Percentiles rank a stretch among this genome's conserved stretches.
Evolutionary conservation across 2,888 invertebrate species (phyloP).

Genomic region (Leptopilina drosophilae): DNA sequence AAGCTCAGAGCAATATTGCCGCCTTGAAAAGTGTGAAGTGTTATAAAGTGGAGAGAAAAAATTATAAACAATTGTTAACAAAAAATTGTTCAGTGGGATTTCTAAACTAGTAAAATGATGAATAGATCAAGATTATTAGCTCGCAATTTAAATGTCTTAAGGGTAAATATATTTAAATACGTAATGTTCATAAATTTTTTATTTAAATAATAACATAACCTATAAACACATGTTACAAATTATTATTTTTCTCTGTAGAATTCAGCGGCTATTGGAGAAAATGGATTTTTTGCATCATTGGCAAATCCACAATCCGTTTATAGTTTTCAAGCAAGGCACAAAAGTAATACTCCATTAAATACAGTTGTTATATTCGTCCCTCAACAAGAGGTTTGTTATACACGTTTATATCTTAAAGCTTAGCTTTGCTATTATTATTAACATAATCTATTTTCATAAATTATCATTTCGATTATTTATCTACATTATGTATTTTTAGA

Average conservation of each 20-base stretch:
- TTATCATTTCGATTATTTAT: constrained; percentile 16
- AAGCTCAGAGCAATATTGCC: neutral
- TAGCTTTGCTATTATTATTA: constrained; percentile 23
- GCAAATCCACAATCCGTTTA: constrained; percentile 52
- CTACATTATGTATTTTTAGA: no score
- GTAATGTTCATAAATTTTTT: neutral
- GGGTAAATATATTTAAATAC: constrained; percentile 57
- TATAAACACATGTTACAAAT: constrained; percentile 15
- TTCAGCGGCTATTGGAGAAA: constrained; percentile 57
- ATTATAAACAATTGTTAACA: constrained; percentile 7
- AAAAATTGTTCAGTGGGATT: constrained; percentile 3
- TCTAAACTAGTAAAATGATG: constrained; percentile 46
- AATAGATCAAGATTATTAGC: constrained; percentile 60
- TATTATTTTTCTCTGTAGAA: constrained; percentile 55
- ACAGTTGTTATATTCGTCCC: constrained; percentile 98
- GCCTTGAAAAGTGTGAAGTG: neutral
- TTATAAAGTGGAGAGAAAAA: neutral
- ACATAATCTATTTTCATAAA: neutral
- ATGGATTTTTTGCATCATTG: constrained; percentile 47
- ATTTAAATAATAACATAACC: constrained; percentile 13
- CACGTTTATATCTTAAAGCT: neutral
- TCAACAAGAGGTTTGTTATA: constrained; percentile 91
- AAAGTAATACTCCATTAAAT: constrained; percentile 88
- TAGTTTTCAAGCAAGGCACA: constrained; percentile 68
- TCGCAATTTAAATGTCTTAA: constrained; percentile 60